A percentile compares a stretch with the other conserved stretches of the same genome.
Evolutionary conservation across 2,113 vertebrate genomes (phyloP).

Genomic region (Rhipidura dahli): DNA sequence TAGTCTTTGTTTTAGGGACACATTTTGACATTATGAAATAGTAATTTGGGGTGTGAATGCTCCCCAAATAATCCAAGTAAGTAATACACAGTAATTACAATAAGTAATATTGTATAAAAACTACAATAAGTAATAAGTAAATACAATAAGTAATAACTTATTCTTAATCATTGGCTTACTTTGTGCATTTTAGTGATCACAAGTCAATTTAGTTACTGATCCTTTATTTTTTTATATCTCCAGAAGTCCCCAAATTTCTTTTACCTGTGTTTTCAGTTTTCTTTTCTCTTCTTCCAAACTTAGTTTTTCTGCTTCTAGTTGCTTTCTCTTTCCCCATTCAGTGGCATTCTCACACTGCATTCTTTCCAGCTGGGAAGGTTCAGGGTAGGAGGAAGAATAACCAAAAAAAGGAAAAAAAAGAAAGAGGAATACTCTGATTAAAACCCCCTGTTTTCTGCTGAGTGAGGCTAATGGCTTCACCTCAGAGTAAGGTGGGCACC

Average conservation of each 20-base stretch:
- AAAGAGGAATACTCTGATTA: background rate
- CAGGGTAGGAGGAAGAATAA: background rate
- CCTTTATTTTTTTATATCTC: background rate
- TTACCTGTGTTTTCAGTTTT: slow-evolving; percentile 50
- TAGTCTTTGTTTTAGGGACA: background rate
- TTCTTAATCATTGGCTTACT: background rate
- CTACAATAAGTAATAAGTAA: no score
- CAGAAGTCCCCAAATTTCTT: slow-evolving; percentile 20
- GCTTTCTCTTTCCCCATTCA: slow-evolving; percentile 31
- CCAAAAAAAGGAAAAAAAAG: background rate
- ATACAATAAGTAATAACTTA: no score
- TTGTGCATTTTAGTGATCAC: background rate
- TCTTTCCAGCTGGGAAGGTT: slow-evolving; percentile 42
- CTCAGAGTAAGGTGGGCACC: background rate
- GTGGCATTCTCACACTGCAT: background rate
- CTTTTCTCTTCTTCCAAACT: slow-evolving; percentile 53
- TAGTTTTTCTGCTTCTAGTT: slow-evolving; percentile 24
- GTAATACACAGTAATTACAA: background rate
- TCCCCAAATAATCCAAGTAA: background rate
- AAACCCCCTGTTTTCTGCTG: rapidly evolving
- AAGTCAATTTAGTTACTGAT: background rate
- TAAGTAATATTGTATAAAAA: no score
- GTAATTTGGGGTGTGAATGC: background rate
- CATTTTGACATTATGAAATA: background rate
- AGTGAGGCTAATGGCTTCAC: background rate